phyloP scores from a whole-genome alignment of 2,113 vertebrate genomes.

The Benthochromis sp. region DNA sequence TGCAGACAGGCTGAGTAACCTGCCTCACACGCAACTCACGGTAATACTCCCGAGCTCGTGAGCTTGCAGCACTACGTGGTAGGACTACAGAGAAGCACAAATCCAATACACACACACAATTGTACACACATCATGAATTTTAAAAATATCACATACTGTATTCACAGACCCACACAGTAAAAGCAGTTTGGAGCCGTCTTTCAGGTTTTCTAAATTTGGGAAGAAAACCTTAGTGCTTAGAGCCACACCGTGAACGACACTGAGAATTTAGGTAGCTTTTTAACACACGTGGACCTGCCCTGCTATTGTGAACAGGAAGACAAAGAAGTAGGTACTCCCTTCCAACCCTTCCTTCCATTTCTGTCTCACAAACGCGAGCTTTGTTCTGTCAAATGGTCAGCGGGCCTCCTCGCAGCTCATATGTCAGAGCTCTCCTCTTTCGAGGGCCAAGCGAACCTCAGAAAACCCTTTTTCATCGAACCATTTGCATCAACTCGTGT shows the following conservation, averaged over 20 bases:
- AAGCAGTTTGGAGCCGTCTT: background rate
- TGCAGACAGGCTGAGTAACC: constrained; percentile 29
- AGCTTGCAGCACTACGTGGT: background rate
- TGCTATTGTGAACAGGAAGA: background rate
- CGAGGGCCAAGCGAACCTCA: background rate
- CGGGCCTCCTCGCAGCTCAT: background rate
- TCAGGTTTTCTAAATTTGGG: background rate
- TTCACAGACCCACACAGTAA: background rate
- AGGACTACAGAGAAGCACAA: background rate
- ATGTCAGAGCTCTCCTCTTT: background rate
- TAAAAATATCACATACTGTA: background rate
- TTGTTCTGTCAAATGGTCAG: background rate
- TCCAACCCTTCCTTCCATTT: background rate
- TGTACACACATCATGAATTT: background rate
- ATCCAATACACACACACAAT: background rate
- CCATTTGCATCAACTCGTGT: background rate
- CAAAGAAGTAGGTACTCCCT: background rate
- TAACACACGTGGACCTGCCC: background rate
- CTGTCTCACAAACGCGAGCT: background rate
- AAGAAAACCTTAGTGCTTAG: background rate
- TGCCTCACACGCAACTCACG: constrained; percentile 11
- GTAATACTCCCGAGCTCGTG: constrained; percentile 8
- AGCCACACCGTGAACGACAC: background rate
- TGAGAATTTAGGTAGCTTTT: background rate
- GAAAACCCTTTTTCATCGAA: background rate